Percentiles rank a stretch among this genome's conserved stretches.
Evolutionary conservation across 2,113 vertebrate genomes (phyloP).

Genomic region (Pogonocichla stellata): DNA sequence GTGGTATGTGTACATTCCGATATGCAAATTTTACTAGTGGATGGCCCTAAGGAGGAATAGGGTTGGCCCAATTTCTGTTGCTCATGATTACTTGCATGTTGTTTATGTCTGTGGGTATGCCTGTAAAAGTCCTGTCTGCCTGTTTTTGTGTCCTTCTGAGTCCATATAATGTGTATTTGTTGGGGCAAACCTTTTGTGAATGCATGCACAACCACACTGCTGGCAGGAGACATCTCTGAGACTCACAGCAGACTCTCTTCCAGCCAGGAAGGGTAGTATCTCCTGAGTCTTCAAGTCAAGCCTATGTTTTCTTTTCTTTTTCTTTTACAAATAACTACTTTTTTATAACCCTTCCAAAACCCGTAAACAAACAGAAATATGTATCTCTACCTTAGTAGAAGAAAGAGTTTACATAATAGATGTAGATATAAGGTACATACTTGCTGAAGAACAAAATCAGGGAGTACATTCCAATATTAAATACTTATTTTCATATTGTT

Average conservation of each 20-base stretch:
- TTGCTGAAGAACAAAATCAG: rapidly evolving
- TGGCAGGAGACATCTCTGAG: neutral
- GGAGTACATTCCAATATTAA: neutral
- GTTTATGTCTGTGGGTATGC: neutral
- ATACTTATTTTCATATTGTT: neutral
- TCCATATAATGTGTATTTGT: neutral
- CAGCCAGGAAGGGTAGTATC: neutral
- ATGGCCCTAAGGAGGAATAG: neutral
- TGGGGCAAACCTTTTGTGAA: too few species aligned
- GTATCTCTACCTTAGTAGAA: neutral
- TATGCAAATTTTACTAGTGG: neutral
- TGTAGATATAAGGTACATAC: neutral
- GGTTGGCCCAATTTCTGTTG: neutral
- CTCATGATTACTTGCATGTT: neutral
- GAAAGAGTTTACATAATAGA: neutral
- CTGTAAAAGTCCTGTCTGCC: neutral
- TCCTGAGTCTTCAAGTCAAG: neutral
- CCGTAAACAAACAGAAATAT: neutral
- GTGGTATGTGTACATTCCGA: rapidly evolving
- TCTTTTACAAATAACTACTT: neutral
- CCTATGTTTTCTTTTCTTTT: neutral
- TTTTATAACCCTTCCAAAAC: neutral
- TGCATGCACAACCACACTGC: rapidly evolving
- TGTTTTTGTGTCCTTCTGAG: neutral
- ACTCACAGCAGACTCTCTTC: neutral